Evolutionary conservation across 2,888 invertebrate genomes (phyloP).

Genomic region (Strigamia crassipes): DNA sequence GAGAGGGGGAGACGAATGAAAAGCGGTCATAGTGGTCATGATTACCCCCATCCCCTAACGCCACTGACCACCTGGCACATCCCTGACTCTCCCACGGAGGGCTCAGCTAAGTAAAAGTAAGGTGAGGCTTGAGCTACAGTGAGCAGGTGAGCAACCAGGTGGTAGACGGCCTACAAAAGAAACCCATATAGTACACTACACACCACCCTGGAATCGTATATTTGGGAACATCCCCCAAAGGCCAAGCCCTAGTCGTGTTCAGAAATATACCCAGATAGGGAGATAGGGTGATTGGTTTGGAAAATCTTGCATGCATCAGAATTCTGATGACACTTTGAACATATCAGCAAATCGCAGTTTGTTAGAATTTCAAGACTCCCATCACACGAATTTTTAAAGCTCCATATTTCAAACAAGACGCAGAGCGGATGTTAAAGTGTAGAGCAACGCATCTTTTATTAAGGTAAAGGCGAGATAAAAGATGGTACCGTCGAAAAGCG

Average conservation of each 20-base stretch:
- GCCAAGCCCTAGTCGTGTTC: conserved; percentile 10
- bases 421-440: not conserved
- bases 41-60: conserved; percentile 37
- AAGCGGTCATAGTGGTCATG: conserved; percentile 32
- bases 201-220: not conserved
- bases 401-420: not conserved
- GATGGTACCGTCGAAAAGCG: not conserved
- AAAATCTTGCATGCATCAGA: too few species aligned
- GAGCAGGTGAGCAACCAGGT: conserved; percentile 32
- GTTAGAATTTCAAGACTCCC: not conserved
- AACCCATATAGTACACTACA: conserved; percentile 5
- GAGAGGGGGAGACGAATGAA: conserved; percentile 26
- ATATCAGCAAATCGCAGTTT: too few species aligned
- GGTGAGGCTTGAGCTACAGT: not conserved
- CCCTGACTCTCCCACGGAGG: conserved; percentile 24
- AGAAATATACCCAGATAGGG: not conserved
- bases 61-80: conserved; percentile 26
- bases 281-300: not conserved
- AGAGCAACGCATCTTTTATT: not conserved
- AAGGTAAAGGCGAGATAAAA: not conserved
- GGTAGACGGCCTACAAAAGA: conserved; percentile 8
- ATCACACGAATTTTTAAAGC: conserved; percentile 1
- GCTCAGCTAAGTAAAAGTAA: not conserved
- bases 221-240: not conserved
- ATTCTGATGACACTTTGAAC: too few species aligned